These are phyloP conservation scores for Rhynchophorus ferrugineus DNA, from an alignment of 1,140 invertebrate genomes.

Conservation along the genomic window DNA sequence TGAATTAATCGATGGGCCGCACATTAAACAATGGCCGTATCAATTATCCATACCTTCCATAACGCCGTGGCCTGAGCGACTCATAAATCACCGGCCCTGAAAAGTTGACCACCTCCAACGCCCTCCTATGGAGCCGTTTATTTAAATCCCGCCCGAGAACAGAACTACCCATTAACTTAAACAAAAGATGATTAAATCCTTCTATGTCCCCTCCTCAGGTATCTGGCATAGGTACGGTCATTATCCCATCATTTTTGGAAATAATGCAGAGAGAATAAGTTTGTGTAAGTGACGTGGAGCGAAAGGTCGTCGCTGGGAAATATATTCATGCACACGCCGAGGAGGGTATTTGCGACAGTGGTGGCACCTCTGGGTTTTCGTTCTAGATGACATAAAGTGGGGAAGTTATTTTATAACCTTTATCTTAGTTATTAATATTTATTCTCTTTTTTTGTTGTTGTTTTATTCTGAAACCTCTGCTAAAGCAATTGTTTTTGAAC, in stretches of 20 bases:
- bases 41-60: not conserved
- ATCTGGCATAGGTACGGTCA: conserved; percentile 12
- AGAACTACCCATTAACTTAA: conserved; percentile 12
- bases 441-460: no score
- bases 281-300: conserved; percentile 16
- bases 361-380: no score
- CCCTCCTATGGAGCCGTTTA: not conserved
- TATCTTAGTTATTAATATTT: no score
- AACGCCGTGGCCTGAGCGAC: not conserved
- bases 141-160: conserved; percentile 13
- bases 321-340: conserved; percentile 13
- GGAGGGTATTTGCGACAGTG: not conserved
- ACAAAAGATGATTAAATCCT: conserved; percentile 20
- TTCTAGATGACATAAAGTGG: no score
- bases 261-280: conserved; percentile 20
- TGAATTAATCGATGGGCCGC: not conserved
- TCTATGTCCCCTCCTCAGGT: conserved; percentile 4
- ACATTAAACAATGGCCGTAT: not conserved
- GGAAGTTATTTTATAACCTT: no score
- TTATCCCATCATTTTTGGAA: conserved; percentile 20
- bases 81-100: not conserved
- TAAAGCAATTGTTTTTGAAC: no score
- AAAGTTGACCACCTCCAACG: not conserved
- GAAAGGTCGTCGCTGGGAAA: conserved; percentile 4
- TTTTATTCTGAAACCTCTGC: no score